These are phyloP conservation scores for Mantis religiosa DNA, from an alignment of 2,888 invertebrate genomes.

Conservation along the genomic window DNA sequence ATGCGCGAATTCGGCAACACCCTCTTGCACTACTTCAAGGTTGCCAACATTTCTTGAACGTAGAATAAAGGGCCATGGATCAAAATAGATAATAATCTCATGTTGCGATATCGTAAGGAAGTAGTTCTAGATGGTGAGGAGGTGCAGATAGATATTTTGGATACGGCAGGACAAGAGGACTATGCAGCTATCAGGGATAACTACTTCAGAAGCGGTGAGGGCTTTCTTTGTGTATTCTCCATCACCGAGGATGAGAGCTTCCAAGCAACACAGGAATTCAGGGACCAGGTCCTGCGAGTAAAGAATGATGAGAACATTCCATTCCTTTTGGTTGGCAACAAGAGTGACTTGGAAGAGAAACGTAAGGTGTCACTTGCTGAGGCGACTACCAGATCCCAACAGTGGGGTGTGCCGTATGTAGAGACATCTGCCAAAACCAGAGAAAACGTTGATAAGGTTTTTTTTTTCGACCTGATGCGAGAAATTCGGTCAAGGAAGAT, in stretches of 20 bases:
- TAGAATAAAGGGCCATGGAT: too few species aligned
- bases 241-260: slow-evolving; percentile 99
- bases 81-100: too few species aligned
- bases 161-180: slow-evolving; percentile 99
- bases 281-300: slow-evolving; percentile 96
- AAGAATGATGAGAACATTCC: slow-evolving; percentile 99
- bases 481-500: slow-evolving; percentile 96
- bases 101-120: slow-evolving; percentile 95
- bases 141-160: slow-evolving; percentile 98
- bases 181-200: slow-evolving; percentile 97
- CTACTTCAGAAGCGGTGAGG: slow-evolving; percentile 99
- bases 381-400: slow-evolving; percentile 82
- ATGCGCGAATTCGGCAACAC: too few species aligned
- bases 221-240: slow-evolving; percentile 98
- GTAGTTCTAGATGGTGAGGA: slow-evolving; percentile 97
- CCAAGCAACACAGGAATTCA: slow-evolving; percentile 96
- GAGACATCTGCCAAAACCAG: slow-evolving; percentile 99
- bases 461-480: slow-evolving; percentile 99
- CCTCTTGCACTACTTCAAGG: too few species aligned
- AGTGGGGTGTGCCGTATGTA: slow-evolving; percentile 97
- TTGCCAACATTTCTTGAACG: too few species aligned
- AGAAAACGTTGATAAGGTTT: slow-evolving; percentile 99
- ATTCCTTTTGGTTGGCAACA: slow-evolving; percentile 97
- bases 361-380: slow-evolving; percentile 85
- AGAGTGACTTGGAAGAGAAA: slow-evolving; percentile 93